Percentiles rank a stretch among this genome's conserved stretches.
These are phyloP conservation scores for Drosophila ercepeae DNA, from an alignment of 1,140 invertebrate genomes.

Conservation along the genomic window DNA sequence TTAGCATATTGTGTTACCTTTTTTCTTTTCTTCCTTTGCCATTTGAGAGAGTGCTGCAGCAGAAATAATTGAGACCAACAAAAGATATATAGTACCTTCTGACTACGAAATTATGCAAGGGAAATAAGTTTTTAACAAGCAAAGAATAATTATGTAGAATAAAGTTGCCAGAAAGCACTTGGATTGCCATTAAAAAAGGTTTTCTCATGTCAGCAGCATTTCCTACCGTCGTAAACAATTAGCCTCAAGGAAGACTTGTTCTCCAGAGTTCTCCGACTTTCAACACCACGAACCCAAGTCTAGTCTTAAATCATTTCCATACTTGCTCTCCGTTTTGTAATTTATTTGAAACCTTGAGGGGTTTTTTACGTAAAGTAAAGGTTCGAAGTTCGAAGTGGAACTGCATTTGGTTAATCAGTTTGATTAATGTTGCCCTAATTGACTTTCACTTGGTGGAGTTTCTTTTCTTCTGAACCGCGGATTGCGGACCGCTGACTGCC, in stretches of 20 bases:
- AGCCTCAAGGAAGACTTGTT: slow-evolving; percentile 22
- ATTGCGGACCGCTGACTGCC: slow-evolving; percentile 1
- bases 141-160: slow-evolving; percentile 3
- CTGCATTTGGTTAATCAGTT: slow-evolving; percentile 59
- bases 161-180: neutral
- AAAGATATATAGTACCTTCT: slow-evolving; percentile 2
- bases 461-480: slow-evolving; percentile 1
- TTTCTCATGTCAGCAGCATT: slow-evolving; percentile 22
- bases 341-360: neutral
- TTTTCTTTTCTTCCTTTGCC: slow-evolving; percentile 19
- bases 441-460: slow-evolving; percentile 64
- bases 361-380: slow-evolving; percentile 10
- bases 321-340: slow-evolving; percentile 5
- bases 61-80: neutral
- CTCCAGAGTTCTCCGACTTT: slow-evolving; percentile 13
- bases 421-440: slow-evolving; percentile 80
- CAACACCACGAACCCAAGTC: neutral
- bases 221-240: slow-evolving; percentile 20
- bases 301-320: slow-evolving; percentile 6
- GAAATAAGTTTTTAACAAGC: slow-evolving; percentile 4
- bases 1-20: slow-evolving; percentile 60
- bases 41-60: slow-evolving; percentile 34
- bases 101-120: slow-evolving; percentile 28
- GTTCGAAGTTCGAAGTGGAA: slow-evolving; percentile 13
- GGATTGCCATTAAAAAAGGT: neutral